A percentile compares a stretch with the other conserved stretches of the same genome.
phyloP scores from a whole-genome alignment of 2,888 invertebrate species.

The Torymus texanus region DNA sequence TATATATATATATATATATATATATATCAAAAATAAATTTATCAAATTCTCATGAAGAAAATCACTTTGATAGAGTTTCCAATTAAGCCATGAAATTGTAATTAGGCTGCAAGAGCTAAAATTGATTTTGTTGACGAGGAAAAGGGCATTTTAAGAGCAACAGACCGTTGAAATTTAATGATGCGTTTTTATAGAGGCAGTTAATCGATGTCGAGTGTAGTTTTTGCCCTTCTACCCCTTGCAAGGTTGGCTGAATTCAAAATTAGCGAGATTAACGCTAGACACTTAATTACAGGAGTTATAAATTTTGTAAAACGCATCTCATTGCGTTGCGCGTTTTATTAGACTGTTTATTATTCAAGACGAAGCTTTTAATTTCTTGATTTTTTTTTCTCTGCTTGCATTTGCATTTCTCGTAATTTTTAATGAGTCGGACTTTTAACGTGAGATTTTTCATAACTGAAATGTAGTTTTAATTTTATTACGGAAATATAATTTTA shows the following conservation, averaged over 20 bases:
- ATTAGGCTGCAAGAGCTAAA: conserved; percentile 14
- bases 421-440: too few relatives aligned
- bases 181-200: conserved; percentile 41
- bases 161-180: conserved; percentile 48
- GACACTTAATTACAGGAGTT: conserved; percentile 17
- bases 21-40: too few relatives aligned
- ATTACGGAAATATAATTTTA: too few relatives aligned
- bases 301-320: conserved; percentile 14
- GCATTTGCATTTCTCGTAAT: too few relatives aligned
- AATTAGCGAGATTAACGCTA: conserved; percentile 34
- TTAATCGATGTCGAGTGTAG: conserved; percentile 37
- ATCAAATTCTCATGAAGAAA: background rate
- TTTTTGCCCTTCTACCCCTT: background rate
- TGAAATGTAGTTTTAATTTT: too few relatives aligned
- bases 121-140: conserved; percentile 29
- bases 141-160: conserved; percentile 16
- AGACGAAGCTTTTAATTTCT: background rate
- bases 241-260: conserved; percentile 30
- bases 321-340: background rate
- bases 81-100: conserved; percentile 26
- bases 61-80: background rate
- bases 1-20: too few relatives aligned
- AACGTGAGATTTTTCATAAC: too few relatives aligned
- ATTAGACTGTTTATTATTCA: background rate
- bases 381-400: background rate